phyloP scores from a whole-genome alignment of 2,888 invertebrate species.

The Drosophila gaucha region DNA sequence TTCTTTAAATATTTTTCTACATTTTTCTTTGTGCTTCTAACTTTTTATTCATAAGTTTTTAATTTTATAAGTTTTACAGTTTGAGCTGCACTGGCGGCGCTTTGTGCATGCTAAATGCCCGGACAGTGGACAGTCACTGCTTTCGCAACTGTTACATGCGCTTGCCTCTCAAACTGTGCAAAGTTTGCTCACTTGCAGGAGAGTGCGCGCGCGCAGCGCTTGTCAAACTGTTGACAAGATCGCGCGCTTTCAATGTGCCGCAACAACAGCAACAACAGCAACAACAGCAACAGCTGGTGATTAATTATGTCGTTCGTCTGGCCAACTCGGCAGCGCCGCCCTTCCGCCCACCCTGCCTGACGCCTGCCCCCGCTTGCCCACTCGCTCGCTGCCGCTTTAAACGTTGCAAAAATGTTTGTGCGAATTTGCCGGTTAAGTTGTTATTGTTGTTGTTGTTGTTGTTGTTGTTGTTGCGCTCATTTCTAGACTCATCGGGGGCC shows the following conservation, averaged over 20 bases:
- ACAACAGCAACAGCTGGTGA: slow-evolving; percentile 33
- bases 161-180: slow-evolving; percentile 1
- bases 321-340: slow-evolving; percentile 30
- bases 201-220: slow-evolving; percentile 25
- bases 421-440: slow-evolving; percentile 52
- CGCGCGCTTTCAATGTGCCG: slow-evolving; percentile 21
- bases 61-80: background rate
- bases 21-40: no score
- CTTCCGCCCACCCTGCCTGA: slow-evolving; percentile 1
- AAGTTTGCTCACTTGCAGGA: slow-evolving; percentile 6
- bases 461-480: slow-evolving; percentile 49
- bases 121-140: background rate
- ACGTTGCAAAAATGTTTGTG: slow-evolving; percentile 45
- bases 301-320: slow-evolving; percentile 55
- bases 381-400: background rate
- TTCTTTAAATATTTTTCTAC: no score
- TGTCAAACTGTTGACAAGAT: slow-evolving; percentile 44
- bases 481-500: slow-evolving; percentile 55
- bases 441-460: slow-evolving; percentile 33
- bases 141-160: background rate
- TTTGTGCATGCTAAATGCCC: background rate
- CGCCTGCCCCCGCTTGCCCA: background rate
- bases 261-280: slow-evolving; percentile 12
- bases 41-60: no score
- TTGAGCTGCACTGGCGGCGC: background rate